Evolutionary conservation across 2,113 vertebrate species (phyloP), one percentile per base, ranked within the genome.

Genomic region (Caloenas nicobarica): DNA sequence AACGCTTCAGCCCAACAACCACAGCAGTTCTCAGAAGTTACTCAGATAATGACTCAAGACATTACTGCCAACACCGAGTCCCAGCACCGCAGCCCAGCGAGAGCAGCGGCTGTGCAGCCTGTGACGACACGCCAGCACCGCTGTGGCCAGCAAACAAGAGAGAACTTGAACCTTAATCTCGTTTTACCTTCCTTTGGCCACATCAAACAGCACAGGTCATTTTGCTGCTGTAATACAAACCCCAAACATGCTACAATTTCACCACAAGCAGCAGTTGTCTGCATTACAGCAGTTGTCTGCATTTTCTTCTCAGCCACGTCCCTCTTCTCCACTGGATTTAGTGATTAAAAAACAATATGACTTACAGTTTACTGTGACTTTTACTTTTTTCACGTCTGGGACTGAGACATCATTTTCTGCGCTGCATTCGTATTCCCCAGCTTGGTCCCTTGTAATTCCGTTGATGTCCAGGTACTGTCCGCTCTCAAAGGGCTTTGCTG

Each of bases 301-400:
- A 44, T 21, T 12, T 62, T 42, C 60, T 74, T 33, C 73, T 68
- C 7, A 46, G 7, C 7, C 9, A 2, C 34, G 0, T 79, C 90
- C 51, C 56, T 61, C 57, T 88, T 51, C 89, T 95, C 81, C 54
- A 61, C 7, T 34, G 11, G 22, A 65, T 61, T 65, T 38, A 56
- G 33, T 2, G 34, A 88, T 42, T 10, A 83, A 76, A 38, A 86
- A 44, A 2, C 11, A 40, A 11, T 10, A 5, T 1, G 68, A 99
- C 99, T 99, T 98, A 99, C 99, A 99, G 98, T 99, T 99, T 19
- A 99, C 99, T 97, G 98, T 98, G 97, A 99, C 96, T 98, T 98
- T 99, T 17, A 99, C 99, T 97, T 99, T 99, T 80, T 64, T 99
- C 98, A 99, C 99, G 10, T 99, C 99, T 12, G 99, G 99, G 76